Base-by-base conservation (phyloP, 2,888 invertebrate genomes). In the Pollenia griseotomentosa region DNA sequence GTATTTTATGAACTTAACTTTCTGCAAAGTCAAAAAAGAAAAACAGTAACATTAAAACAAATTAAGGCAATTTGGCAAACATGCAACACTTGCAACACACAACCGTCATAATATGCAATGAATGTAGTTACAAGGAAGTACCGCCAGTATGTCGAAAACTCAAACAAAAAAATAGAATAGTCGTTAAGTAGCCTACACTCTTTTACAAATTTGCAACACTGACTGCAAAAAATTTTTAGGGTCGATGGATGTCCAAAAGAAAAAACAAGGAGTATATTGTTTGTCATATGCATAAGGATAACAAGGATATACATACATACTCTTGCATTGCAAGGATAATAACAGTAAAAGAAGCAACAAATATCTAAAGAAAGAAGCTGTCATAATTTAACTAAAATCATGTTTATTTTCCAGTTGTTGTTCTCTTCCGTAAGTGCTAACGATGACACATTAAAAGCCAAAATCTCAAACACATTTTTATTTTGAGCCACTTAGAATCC, bases 351-450 rank as follows among this genome's bases (percentile, higher is more conserved):
- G 14, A 55, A 78, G 48, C 66, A 73, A 40, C 48, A 75, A 55
- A 70, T 44, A 77, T 81, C 57, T 66, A 85, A 88, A 85, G 88
- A 74, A 80, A 81, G 48, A 11, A 88, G 88, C 83, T 86, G 88
- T 89, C 89, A 88, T 89, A 88, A 89, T 89, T 89, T 89, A 87
- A 83, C 80, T 57, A 68, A 86, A 88, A 89, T 89, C 87, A 89
- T 89, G 87, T 65, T 83, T 75, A 63, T 57, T 77, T 75, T 73
- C 23, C 33, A 65, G 16, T 73, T 74, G 55, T 73, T 81, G 51
- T 53, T 10, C 42, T 71, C 65, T 73, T 85, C 71, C 65, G 61
- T 78, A 82, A 87, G 84, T 87, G 84, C 87, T 87, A 84, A 84
- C 73, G 63, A 84, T 81, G 68, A 84, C 83, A 78, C 79, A 80